Evolutionary conservation across 2,888 invertebrate genomes (phyloP).

Genomic region (Scaptomyza reducta): DNA sequence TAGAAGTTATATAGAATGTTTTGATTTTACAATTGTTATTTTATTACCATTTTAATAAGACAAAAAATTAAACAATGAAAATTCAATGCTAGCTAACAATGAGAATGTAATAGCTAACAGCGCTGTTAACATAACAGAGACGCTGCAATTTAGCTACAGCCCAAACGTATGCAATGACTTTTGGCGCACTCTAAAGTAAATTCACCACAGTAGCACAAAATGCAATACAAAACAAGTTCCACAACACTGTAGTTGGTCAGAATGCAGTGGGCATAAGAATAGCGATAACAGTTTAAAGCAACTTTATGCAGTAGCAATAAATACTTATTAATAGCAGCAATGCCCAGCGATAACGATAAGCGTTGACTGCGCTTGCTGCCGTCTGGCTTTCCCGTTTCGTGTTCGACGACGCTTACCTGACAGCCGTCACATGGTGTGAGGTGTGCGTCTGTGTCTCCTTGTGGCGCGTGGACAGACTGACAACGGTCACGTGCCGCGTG

Average conservation of each 20-base stretch:
- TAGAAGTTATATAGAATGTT: neutral
- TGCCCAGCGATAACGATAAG: constrained; percentile 35
- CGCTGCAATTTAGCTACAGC: constrained; percentile 7
- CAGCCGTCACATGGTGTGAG: constrained; percentile 84
- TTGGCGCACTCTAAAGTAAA: neutral
- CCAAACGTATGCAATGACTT: constrained; percentile 36
- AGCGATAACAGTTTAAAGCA: constrained; percentile 8
- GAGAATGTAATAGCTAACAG: too few relatives aligned
- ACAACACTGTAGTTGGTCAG: constrained; percentile 10
- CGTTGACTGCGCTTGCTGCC: constrained; percentile 3
- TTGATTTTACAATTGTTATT: neutral
- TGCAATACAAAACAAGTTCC: constrained; percentile 16
- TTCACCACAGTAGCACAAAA: constrained; percentile 1
- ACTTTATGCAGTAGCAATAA: constrained; percentile 18
- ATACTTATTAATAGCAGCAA: constrained; percentile 5
- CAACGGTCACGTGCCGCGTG: constrained; percentile 84
- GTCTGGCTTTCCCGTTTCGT: neutral
- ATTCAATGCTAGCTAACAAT: constrained; percentile 9
- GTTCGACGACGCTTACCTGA: constrained; percentile 81
- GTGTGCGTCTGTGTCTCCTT: constrained; percentile 84
- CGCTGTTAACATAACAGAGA: constrained; percentile 6
- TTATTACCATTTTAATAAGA: neutral
- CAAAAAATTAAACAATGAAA: neutral
- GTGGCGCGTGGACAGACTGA: constrained; percentile 84
- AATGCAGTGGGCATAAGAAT: constrained; percentile 3